Base-by-base conservation (phyloP, 1,140 invertebrate genomes). In the Pseudomyrmex cubaensis region DNA sequence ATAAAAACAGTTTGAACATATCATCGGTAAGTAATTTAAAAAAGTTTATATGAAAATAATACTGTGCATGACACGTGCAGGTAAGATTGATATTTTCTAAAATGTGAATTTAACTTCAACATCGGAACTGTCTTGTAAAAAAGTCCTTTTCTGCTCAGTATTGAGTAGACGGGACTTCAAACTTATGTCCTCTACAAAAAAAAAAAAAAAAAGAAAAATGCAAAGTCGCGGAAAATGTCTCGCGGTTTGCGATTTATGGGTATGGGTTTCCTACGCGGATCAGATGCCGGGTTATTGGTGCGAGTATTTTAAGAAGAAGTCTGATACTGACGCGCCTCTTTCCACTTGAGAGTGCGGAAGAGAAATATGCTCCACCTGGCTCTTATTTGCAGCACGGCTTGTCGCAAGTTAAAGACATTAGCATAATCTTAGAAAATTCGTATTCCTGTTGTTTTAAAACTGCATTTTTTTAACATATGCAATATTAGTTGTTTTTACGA, bases 301-400 rank as follows among this genome's bases (percentile, higher is more conserved):
- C 9, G 56, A 78, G 52, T 56, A 48, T 75, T 82, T 75, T 82
- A 74, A 75, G 56, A 66, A 64, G 62, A 13, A 76, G 70, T 57
- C 86, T 87, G 86, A 87, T 75, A 87, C 74, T 87, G 86, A 87
- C 82, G 77, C 75, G 74, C 61, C 63, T 72, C 56, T 74, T 87
- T 84, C 73, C 57, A 52, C 61, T 70, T 48, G 56, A 84, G 59
- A 52, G 67, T 62, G 22, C 56, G 63, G 74, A 69, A 84, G 85
- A 87, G 67, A 87, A 84, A 87, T 84, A 84, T 78, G 67, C 15
- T 46, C 66, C 20, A 61, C 22, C 54, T 54, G 86, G 61, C 20
- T 57, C 72, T 83, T 87, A 77, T 50, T 87, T 64, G 25, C 85
- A 77, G 66, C 63, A 67, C 56, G 44, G 17, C 44, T 78, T 78